Evolutionary conservation across 2,888 invertebrate species (phyloP).

Genomic region (Frankliniella intonsa): DNA sequence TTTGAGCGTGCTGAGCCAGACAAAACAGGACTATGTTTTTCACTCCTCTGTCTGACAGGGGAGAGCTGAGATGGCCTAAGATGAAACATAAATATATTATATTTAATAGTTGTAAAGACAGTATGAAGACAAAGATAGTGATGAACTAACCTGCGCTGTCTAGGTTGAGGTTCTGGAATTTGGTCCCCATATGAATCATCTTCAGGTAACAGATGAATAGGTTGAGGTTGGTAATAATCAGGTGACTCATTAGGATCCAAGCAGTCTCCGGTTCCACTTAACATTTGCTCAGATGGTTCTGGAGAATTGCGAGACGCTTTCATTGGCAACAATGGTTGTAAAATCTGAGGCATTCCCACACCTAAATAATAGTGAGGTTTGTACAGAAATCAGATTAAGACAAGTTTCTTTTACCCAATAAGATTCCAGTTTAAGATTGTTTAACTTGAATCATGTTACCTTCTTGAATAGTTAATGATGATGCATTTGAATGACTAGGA

Average conservation of each 20-base stretch:
- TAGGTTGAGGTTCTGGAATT: conserved; percentile 10
- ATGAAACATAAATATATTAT: conserved; percentile 21
- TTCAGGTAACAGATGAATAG: background rate
- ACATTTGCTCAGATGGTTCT: background rate
- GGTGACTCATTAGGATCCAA: background rate
- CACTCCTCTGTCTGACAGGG: background rate
- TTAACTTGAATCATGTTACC: background rate
- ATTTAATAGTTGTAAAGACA: background rate
- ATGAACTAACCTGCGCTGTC: background rate
- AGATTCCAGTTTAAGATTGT: no score
- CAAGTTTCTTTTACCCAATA: background rate
- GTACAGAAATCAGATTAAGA: background rate
- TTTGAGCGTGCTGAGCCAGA: background rate
- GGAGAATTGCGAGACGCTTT: background rate
- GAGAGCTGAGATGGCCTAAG: conserved; percentile 28
- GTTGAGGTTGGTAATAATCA: background rate
- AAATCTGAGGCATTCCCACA: conserved; percentile 9
- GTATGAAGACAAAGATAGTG: background rate
- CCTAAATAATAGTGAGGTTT: background rate
- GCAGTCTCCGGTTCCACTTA: background rate
- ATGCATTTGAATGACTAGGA: conserved; percentile 24
- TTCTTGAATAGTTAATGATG: conserved; percentile 15
- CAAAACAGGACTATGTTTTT: conserved; percentile 1
- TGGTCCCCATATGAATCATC: background rate
- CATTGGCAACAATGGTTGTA: background rate